phyloP scores from a whole-genome alignment of 2,888 invertebrate genomes.

The Drosophila quasianomalipes region DNA sequence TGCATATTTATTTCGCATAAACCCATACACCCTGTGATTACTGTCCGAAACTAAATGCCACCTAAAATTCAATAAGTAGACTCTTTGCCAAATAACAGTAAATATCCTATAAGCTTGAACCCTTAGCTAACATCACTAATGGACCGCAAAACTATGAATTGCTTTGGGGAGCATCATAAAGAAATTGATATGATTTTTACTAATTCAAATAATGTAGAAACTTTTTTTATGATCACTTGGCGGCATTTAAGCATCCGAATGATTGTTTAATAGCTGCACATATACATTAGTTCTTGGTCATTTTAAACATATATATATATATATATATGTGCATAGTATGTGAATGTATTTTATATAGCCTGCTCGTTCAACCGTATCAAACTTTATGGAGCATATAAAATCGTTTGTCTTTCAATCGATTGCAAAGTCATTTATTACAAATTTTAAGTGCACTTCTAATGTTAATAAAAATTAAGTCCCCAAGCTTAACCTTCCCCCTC shows the following conservation, averaged over 20 bases:
- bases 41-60: background rate
- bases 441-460: conserved; percentile 74
- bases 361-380: conserved; percentile 37
- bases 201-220: conserved; percentile 37
- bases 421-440: conserved; percentile 80
- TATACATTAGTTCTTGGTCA: background rate
- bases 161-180: conserved; percentile 13
- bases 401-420: conserved; percentile 68
- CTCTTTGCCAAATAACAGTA: background rate
- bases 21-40: background rate
- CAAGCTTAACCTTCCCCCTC: conserved; percentile 7
- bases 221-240: conserved; percentile 37
- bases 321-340: conserved; percentile 25
- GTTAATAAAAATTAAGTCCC: conserved; percentile 75
- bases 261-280: conserved; percentile 17
- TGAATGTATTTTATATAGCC: conserved; percentile 8
- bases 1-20: background rate
- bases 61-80: too few species aligned
- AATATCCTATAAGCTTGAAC: background rate
- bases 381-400: conserved; percentile 64
- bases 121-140: background rate
- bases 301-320: background rate
- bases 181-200: conserved; percentile 14
- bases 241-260: conserved; percentile 18
- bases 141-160: conserved; percentile 2